Percentiles rank a stretch among this genome's conserved stretches.
Conservation (phyloP, 2,797 vertebrate genomes). For the Enteromius paludinosus region DNA sequence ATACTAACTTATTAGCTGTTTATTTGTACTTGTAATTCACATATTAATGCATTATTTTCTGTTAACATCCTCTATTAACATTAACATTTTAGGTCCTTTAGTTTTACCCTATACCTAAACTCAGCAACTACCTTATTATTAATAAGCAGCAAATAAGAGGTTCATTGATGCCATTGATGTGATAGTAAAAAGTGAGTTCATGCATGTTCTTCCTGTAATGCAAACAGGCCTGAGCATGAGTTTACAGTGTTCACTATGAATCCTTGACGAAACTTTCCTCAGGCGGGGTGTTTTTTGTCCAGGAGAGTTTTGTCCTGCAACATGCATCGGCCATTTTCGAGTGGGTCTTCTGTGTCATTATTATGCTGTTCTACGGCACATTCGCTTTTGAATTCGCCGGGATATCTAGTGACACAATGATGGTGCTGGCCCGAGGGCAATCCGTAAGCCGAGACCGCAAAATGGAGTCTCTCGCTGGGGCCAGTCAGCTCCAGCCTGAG, state of each 20-base stretch:
- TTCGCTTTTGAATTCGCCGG: constrained; percentile 82
- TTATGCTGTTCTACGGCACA: constrained; percentile 84
- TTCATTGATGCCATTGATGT: neutral
- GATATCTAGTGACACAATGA: constrained; percentile 79
- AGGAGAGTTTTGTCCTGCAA: constrained; percentile 82
- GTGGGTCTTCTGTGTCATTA: constrained; percentile 83
- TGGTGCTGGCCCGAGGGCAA: constrained; percentile 77
- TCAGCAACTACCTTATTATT: neutral
- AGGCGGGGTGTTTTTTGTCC: constrained; percentile 83
- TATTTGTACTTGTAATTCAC: neutral
- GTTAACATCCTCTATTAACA: neutral
- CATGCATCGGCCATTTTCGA: constrained; percentile 84
- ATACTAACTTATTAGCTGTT: neutral
- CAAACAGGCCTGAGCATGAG: constrained; percentile 8
- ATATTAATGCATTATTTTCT: neutral
- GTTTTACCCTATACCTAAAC: neutral
- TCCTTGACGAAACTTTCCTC: constrained; percentile 71
- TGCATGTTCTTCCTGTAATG: constrained; percentile 10
- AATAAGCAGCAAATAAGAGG: neutral
- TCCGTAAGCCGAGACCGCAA: constrained; percentile 58
- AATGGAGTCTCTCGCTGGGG: constrained; percentile 64
- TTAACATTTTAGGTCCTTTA: neutral
- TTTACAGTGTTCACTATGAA: constrained; percentile 1
- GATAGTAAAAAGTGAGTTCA: neutral
- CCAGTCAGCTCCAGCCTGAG: constrained; percentile 63